These are phyloP conservation scores for Trachurus trachurus DNA, from an alignment of 2,797 vertebrate genomes.

Conservation along the genomic window DNA sequence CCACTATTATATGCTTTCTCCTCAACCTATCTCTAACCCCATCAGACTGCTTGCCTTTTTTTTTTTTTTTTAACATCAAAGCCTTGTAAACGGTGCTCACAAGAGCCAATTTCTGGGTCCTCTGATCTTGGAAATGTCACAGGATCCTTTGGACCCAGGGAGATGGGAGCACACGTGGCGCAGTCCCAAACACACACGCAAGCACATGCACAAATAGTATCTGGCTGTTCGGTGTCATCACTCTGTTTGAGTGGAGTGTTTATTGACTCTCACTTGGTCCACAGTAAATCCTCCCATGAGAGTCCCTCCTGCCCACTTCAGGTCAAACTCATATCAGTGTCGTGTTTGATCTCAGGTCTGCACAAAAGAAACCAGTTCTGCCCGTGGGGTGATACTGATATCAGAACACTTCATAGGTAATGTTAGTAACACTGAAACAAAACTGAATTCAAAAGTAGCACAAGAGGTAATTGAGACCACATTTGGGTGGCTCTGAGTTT, in stretches of 20 bases:
- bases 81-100: conserved; percentile 49
- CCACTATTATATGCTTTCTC: conserved; percentile 52
- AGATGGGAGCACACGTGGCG: conserved; percentile 14
- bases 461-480: conserved; percentile 44
- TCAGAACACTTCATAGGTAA: neutral
- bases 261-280: conserved; percentile 57
- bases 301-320: conserved; percentile 44
- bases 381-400: conserved; percentile 9
- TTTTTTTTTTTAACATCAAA: conserved; percentile 45
- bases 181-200: conserved; percentile 9
- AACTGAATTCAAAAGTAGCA: neutral
- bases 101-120: conserved; percentile 58
- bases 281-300: conserved; percentile 63
- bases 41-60: conserved; percentile 15
- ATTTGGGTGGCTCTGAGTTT: conserved; percentile 21
- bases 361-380: conserved; percentile 27
- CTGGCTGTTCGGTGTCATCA: conserved; percentile 28
- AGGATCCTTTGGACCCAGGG: conserved; percentile 47
- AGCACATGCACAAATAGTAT: conserved; percentile 30
- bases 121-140: conserved; percentile 61
- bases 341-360: conserved; percentile 61
- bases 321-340: conserved; percentile 71
- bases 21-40: conserved; percentile 44
- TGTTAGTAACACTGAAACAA: conserved; percentile 8
- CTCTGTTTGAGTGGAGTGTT: conserved; percentile 61